A percentile compares a stretch with the other conserved stretches of the same genome.
phyloP scores from a whole-genome alignment of 2,797 vertebrate species.

The Premnoplex brunnescens region DNA sequence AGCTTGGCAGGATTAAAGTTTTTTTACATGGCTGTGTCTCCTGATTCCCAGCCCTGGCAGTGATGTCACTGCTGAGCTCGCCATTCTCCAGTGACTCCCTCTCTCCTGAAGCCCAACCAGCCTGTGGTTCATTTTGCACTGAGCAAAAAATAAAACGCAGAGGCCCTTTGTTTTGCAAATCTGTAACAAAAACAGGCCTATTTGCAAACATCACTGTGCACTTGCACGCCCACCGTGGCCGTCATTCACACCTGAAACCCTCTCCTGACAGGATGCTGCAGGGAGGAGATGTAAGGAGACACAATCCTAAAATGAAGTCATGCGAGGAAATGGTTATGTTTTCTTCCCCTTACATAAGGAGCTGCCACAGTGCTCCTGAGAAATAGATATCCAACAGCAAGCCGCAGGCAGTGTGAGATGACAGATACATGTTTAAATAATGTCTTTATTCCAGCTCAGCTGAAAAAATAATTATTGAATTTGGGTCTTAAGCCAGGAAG shows the following conservation, averaged over 20 bases:
- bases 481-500: conserved; percentile 37
- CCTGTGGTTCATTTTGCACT: not conserved
- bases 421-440: conserved; percentile 56
- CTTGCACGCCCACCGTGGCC: not conserved
- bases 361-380: conserved; percentile 17
- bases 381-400: conserved; percentile 23
- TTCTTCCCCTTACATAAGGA: not conserved
- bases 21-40: not conserved
- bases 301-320: not conserved
- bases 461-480: conserved; percentile 59
- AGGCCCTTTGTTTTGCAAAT: not conserved
- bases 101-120: not conserved
- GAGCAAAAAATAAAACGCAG: not conserved
- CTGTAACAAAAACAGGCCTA: not conserved
- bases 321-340: not conserved
- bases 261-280: not conserved
- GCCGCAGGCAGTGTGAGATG: conserved; percentile 1
- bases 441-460: conserved; percentile 51
- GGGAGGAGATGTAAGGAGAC: not conserved
- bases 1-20: not conserved
- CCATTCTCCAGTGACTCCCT: not conserved
- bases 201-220: not conserved
- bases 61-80: not conserved
- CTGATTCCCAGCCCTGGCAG: not conserved
- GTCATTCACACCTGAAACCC: not conserved